Evolutionary conservation across 30 jellyfish, hydroid and myxozoan genomes (phyloP), one percentile per base, ranked within the genome.

Genomic region (Turritopsis dohrnii): DNA sequence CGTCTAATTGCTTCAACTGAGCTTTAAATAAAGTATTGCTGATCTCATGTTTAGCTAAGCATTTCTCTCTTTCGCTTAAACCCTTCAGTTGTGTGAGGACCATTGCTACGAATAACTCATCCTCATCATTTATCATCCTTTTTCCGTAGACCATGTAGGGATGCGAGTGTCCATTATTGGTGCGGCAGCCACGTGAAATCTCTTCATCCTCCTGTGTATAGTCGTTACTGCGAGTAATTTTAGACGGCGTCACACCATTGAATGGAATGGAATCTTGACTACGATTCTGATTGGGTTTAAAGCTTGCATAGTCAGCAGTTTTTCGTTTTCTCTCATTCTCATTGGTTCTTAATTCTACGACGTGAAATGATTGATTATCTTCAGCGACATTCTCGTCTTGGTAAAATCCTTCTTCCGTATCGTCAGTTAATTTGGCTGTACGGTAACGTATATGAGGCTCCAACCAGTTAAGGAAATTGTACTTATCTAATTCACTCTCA

Each of bases 21-120:
- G 85, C 85, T 77, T 77, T 77, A 66, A 29, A 77, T n/a, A 77
- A 53, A 77, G 53, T 77, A 24, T 77, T 77, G 74, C 71, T 77
- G 23, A 77, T 77, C 27, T 77, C 85, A 29, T 77, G 85, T 8
- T 77, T 77, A 18, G 71, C 85, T 7, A 77, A 20, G 74, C 85
- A 77, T 77, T 77, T 77, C 28, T 77, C 73, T 19, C 71, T 29
- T 30, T 77, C 72, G 21, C 29, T 24, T 5, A 77, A 74, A 18
- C n/a, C 53, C 0, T 66, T 53, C 0, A 77, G 71, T 24, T 77
- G 85, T 5, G 72, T 77, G 30, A 77, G 72, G 21, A 77, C 21
- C 85, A 77, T 77, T 53, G 85, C 71, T 60, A 66, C 71, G 28
- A 77, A 77, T 27, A 77, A 77, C 9, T 77, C 85, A 60, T 77